Base-by-base conservation (phyloP, 1,140 invertebrate species). In the Sarcophaga peregrina region DNA sequence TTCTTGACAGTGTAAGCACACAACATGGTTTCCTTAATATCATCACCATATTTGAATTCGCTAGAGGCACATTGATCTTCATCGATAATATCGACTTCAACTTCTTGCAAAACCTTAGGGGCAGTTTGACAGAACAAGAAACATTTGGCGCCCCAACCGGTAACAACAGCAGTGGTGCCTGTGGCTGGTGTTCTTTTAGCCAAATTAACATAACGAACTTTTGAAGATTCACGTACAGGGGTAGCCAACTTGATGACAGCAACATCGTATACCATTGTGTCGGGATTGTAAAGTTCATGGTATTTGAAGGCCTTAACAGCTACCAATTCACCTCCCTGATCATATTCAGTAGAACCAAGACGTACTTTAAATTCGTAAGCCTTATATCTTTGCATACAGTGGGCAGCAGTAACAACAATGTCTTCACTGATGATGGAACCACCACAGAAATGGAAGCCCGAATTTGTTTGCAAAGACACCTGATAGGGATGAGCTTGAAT, bases 371-470 rank as follows among this genome's bases (percentile, higher is more conserved):
- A 52, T 58, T 85, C 52, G 15, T 1, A 17, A 4, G 86, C 83
- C 4, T 47, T 46, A 58, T 85, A 83, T 0, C 75, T 82, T 45
- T 88, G 87, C 87, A 90, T 82, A 82, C 94, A 94, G 85, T 94
- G 93, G 75, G 93, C 93, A 47, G 93, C 93, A 13, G 92, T 93
- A 20, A 94, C 74, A 62, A 93, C 86, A 13, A 52, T 68, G 1
- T 86, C 85, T 13, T 68, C 11, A 8, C 15, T 11, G 86, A 93
- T 91, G 82, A 94, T 89, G 20, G 92, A 92, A 15, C 92, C 93
- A n/a, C 93, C 93, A 84, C 93, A 94, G 82, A 85, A 86, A 83
- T 91, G 91, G 20, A 83, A 85, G 50, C 88, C 87, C 50, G 62
- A 13, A 10, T 50, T 46, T 8, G 13, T 46, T 82, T 85, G 82